phyloP scores from a whole-genome alignment of 2,888 invertebrate genomes.

The Eupsilia transversa region DNA sequence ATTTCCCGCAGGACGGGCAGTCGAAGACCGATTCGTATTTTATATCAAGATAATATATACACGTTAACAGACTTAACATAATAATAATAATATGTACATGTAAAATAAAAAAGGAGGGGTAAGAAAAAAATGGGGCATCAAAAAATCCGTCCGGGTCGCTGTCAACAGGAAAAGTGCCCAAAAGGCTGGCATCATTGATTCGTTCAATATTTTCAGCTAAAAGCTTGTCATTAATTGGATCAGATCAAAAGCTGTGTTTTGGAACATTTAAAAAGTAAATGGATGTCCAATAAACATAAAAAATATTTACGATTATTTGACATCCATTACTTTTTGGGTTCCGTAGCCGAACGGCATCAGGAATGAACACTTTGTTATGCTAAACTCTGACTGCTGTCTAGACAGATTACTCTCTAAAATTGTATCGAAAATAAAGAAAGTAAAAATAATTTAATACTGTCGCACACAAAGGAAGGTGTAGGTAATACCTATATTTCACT shows the following conservation, averaged over 20 bases:
- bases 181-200: too few relatives aligned
- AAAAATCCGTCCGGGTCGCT: too few relatives aligned
- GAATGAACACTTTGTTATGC: constrained; percentile 3
- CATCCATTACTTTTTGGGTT: constrained; percentile 38
- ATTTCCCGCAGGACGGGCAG: constrained; percentile 40
- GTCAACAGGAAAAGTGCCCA: too few relatives aligned
- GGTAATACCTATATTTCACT: constrained; percentile 21
- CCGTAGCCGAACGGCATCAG: constrained; percentile 6
- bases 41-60: too few relatives aligned
- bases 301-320: constrained; percentile 36
- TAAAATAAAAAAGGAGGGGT: too few relatives aligned
- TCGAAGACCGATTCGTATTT: too few relatives aligned
- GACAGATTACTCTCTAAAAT: constrained; percentile 17
- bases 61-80: too few relatives aligned
- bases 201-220: constrained; percentile 41
- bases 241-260: constrained; percentile 22
- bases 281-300: constrained; percentile 48
- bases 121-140: too few relatives aligned
- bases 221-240: constrained; percentile 45
- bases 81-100: too few relatives aligned
- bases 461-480: not conserved
- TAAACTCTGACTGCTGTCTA: constrained; percentile 26
- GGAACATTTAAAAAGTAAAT: constrained; percentile 37
- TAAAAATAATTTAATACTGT: constrained; percentile 8
- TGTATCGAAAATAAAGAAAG: constrained; percentile 14